phyloP scores from a whole-genome alignment of 2,888 invertebrate genomes.

The Scaptomyza reducta region DNA sequence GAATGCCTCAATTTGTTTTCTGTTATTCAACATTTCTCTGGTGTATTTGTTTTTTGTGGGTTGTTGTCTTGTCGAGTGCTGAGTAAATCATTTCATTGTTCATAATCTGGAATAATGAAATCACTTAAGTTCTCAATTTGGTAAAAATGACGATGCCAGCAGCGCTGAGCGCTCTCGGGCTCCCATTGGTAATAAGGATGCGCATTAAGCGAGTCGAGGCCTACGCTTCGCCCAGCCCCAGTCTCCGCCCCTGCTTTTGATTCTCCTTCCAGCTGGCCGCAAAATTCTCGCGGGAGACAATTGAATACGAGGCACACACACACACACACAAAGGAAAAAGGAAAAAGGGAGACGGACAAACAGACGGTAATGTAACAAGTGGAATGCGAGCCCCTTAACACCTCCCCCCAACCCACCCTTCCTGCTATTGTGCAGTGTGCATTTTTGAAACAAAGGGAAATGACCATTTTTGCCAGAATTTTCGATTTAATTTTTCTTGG shows the following conservation, averaged over 20 bases:
- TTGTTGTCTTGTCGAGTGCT: constrained; percentile 47
- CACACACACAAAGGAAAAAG: constrained; percentile 3
- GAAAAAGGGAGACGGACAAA: constrained; percentile 10
- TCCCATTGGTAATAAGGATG: constrained; percentile 75
- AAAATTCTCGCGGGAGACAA: constrained; percentile 72
- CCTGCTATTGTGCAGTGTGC: constrained; percentile 23
- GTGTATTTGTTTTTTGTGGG: constrained; percentile 1
- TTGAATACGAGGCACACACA: constrained; percentile 59
- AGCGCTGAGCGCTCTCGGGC: constrained; percentile 42
- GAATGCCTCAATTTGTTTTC: constrained; percentile 17
- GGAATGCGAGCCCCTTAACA: constrained; percentile 28
- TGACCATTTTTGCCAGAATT: constrained; percentile 70
- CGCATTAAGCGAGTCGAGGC: constrained; percentile 62
- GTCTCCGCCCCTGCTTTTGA: neutral
- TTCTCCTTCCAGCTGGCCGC: constrained; percentile 49
- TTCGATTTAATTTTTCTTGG: constrained; percentile 72
- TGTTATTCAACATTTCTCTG: neutral
- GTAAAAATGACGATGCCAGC: constrained; percentile 71
- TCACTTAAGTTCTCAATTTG: constrained; percentile 81
- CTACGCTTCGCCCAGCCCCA: constrained; percentile 2
- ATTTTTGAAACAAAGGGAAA: constrained; percentile 63
- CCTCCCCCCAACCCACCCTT: neutral
- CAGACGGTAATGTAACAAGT: constrained; percentile 56
- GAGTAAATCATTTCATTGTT: constrained; percentile 76
- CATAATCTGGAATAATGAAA: constrained; percentile 81